These are phyloP conservation scores for Silurus meridionalis DNA, from an alignment of 2,113 vertebrate species.

Conservation along the genomic window DNA sequence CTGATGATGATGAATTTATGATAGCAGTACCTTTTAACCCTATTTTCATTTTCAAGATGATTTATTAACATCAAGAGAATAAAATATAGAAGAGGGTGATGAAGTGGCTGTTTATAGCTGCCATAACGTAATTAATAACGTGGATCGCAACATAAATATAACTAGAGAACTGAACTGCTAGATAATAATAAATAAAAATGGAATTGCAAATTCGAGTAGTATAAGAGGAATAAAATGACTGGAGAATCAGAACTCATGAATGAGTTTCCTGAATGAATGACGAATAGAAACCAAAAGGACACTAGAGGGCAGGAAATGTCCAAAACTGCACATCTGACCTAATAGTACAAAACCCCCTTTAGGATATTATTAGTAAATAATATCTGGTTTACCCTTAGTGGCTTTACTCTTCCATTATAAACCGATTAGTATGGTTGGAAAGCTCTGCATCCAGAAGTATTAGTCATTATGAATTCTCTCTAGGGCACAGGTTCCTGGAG, in stretches of 20 bases:
- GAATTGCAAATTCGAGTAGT: not conserved
- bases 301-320: slow-evolving; percentile 32
- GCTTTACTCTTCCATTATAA: not conserved
- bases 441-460: not conserved
- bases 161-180: not conserved
- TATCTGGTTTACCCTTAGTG: not conserved
- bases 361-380: not conserved
- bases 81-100: not conserved
- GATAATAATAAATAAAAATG: not conserved
- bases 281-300: not conserved
- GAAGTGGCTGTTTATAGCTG: not conserved
- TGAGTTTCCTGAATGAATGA: not conserved
- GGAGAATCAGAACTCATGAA: not conserved
- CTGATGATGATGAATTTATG: not conserved
- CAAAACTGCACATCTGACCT: not conserved
- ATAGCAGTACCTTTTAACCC: not conserved
- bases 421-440: not conserved
- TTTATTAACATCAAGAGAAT: not conserved
- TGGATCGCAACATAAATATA: not conserved
- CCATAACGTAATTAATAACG: not conserved
- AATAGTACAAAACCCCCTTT: not conserved
- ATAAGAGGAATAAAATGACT: not conserved
- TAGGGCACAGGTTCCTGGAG: not conserved
- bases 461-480: not conserved
- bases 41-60: not conserved